These are phyloP conservation scores for Echinarachnius parma DNA, from an alignment of 53 echinoderm and acorn worm species.

Conservation along the genomic window DNA sequence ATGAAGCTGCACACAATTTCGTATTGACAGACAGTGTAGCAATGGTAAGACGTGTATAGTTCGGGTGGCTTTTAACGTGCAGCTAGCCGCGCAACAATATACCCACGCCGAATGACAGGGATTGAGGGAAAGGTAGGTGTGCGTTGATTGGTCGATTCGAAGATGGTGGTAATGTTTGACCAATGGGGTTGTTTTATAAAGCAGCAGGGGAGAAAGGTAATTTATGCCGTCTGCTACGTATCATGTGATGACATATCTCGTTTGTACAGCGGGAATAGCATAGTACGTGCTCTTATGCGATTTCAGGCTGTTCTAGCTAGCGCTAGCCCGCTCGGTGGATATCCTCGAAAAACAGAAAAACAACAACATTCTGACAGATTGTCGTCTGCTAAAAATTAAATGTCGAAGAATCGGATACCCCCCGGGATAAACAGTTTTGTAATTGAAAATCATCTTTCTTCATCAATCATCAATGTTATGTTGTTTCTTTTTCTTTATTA, in stretches of 20 bases:
- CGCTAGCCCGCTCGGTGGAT: too few species aligned
- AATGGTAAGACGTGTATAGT: constrained; percentile 20
- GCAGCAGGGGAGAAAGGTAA: constrained; percentile 38
- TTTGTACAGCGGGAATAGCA: constrained; percentile 31
- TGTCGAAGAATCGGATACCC: too few species aligned
- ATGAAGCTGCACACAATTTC: not conserved
- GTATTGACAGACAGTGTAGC: not conserved
- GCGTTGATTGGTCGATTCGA: constrained; percentile 80
- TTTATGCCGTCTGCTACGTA: constrained; percentile 52
- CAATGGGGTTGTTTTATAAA: constrained; percentile 63
- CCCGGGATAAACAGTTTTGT: too few species aligned
- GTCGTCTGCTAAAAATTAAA: too few species aligned
- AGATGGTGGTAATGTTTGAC: constrained; percentile 77
- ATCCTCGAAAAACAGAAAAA: too few species aligned
- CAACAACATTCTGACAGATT: too few species aligned
- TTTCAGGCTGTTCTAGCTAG: too few species aligned
- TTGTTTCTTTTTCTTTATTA: too few species aligned
- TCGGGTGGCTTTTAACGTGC: constrained; percentile 3
- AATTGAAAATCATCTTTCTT: too few species aligned
- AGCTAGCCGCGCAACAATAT: constrained; percentile 45
- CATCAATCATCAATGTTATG: too few species aligned
- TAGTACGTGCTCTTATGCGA: too few species aligned
- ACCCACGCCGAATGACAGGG: constrained; percentile 54
- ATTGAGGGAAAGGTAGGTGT: constrained; percentile 58
- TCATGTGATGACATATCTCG: constrained; percentile 29